Conservation (phyloP, 2,888 invertebrate species). For the Gasteruption jaculator region DNA sequence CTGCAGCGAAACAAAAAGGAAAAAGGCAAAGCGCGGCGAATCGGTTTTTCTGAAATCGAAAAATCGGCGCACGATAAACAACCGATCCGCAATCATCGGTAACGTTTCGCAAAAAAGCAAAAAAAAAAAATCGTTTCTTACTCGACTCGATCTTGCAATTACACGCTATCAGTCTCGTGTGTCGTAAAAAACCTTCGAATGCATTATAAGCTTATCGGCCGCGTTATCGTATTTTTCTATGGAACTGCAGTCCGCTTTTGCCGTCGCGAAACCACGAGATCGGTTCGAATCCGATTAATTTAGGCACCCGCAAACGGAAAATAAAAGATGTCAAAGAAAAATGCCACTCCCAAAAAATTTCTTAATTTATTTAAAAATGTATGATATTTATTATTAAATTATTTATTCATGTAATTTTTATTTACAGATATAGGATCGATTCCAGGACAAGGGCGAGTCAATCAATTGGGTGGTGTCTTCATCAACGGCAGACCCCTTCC, state of each 20-base stretch:
- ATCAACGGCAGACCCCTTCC: constrained; percentile 96
- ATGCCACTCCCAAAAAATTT: not conserved
- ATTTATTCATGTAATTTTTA: constrained; percentile 1
- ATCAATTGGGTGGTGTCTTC: constrained; percentile 96
- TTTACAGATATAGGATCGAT: constrained; percentile 45
- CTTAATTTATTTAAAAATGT: no score
- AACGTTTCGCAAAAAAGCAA: not conserved
- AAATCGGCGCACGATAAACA: no score
- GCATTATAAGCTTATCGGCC: constrained; percentile 31
- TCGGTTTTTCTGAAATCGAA: no score
- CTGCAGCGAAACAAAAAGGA: no score
- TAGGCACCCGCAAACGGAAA: not conserved
- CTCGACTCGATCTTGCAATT: constrained; percentile 23
- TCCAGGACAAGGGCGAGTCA: constrained; percentile 89
- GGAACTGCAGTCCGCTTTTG: no score
- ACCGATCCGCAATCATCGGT: not conserved
- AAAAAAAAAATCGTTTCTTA: not conserved
- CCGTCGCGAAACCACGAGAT: not conserved
- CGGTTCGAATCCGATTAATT: constrained; percentile 1
- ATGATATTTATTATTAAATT: constrained; percentile 2
- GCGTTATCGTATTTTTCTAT: no score
- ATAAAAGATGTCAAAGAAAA: constrained; percentile 5
- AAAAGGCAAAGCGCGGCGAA: no score
- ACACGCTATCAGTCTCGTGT: constrained; percentile 38
- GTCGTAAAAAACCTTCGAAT: constrained; percentile 35